Conservation (phyloP, 2,797 vertebrate species). For the Enteromius trimaculatus region DNA sequence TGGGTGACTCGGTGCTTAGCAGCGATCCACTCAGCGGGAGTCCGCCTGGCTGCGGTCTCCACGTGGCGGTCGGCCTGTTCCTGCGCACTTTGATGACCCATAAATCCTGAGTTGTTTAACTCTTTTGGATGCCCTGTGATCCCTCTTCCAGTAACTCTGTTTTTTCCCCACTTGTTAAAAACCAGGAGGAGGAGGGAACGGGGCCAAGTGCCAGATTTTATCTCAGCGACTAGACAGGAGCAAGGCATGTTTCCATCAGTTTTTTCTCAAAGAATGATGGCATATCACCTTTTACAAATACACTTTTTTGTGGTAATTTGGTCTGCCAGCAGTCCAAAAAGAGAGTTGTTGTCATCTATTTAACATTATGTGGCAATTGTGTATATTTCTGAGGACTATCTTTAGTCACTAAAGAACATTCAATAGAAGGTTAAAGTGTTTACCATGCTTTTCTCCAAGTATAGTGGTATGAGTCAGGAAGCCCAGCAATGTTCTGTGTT, state of each 20-base stretch:
- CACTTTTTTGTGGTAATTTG: constrained; percentile 15
- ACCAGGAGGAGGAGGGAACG: constrained; percentile 14
- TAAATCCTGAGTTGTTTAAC: constrained; percentile 81
- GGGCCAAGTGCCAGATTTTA: constrained; percentile 68
- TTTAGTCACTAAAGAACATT: constrained; percentile 38
- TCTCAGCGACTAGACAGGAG: constrained; percentile 59
- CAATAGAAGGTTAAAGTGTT: constrained; percentile 39
- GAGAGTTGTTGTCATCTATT: neutral
- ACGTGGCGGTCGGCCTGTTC: constrained; percentile 53
- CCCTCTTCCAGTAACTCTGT: constrained; percentile 80
- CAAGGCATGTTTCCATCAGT: constrained; percentile 49
- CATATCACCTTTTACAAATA: constrained; percentile 1
- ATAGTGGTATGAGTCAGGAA: constrained; percentile 65
- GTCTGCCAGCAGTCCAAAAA: neutral
- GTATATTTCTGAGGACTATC: constrained; percentile 29
- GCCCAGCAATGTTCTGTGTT: neutral
- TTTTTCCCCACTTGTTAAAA: constrained; percentile 57
- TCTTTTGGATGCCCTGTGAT: constrained; percentile 80
- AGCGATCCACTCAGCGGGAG: constrained; percentile 76
- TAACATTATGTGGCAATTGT: neutral
- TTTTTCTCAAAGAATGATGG: constrained; percentile 25
- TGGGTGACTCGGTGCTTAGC: constrained; percentile 75
- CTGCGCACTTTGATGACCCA: constrained; percentile 78
- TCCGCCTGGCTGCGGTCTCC: constrained; percentile 68
- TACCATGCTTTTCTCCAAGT: constrained; percentile 49